Conservation (phyloP, 2,888 invertebrate species). For the Gandaritis pyraliata region DNA sequence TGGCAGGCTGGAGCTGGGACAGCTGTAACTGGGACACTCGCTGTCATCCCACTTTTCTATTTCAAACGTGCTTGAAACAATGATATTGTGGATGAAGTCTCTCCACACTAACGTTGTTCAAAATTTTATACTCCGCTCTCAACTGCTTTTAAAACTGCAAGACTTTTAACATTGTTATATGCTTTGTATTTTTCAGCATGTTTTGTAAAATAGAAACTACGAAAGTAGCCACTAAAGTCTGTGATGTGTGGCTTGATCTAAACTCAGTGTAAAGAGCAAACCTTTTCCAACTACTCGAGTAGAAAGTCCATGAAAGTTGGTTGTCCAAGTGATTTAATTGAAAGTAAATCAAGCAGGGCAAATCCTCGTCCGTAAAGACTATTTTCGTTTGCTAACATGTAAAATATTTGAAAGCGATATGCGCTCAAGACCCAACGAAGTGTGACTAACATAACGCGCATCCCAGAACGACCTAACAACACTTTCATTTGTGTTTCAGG, state of each 20-base stretch:
- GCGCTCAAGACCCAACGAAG: constrained; percentile 45
- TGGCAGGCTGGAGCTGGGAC: constrained; percentile 36
- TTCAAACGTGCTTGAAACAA: constrained; percentile 58
- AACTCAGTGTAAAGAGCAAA: constrained; percentile 21
- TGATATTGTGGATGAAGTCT: constrained; percentile 56
- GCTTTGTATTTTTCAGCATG: constrained; percentile 25
- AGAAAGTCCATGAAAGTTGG: constrained; percentile 46
- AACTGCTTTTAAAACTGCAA: constrained; percentile 40
- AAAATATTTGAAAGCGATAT: constrained; percentile 47
- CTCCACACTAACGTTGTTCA: constrained; percentile 49
- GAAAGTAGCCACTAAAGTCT: not conserved
- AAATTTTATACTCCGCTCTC: constrained; percentile 40
- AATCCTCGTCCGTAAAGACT: constrained; percentile 45
- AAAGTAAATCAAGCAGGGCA: constrained; percentile 49
- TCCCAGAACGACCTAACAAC: constrained; percentile 53
- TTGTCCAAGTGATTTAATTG: constrained; percentile 53
- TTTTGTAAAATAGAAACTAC: constrained; percentile 9
- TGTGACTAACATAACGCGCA: constrained; percentile 51
- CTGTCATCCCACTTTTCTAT: constrained; percentile 53
- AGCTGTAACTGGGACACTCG: constrained; percentile 55
- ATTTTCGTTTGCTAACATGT: constrained; percentile 49
- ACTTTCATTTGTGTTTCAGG: constrained; percentile 57
- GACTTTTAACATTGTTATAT: constrained; percentile 42
- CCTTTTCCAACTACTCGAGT: constrained; percentile 42
- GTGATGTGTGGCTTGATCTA: not conserved